These are phyloP conservation scores for Tragelaphus imberbis DNA, from an alignment of 2,113 vertebrate genomes.

Conservation along the genomic window DNA sequence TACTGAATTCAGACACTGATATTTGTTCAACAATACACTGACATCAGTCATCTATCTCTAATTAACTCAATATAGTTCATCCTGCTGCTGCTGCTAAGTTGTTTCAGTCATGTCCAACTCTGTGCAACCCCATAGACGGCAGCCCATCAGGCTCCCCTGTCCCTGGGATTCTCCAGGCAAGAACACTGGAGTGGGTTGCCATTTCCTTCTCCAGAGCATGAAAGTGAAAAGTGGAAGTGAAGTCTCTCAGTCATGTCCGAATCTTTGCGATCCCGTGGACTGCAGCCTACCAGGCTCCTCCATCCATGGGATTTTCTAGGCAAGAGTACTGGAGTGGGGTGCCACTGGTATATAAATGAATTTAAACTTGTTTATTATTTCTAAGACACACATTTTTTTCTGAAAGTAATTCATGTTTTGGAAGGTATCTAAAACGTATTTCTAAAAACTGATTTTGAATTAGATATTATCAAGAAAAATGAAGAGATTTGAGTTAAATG, in stretches of 20 bases:
- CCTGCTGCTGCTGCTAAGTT: not conserved
- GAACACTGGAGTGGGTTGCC: no score
- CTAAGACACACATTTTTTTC: not conserved
- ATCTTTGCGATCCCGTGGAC: no score
- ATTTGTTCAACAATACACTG: not conserved
- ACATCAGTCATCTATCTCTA: not conserved
- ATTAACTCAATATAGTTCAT: not conserved
- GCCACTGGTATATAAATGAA: not conserved
- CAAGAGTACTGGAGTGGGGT: no score
- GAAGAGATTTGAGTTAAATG: not conserved
- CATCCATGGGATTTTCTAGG: no score
- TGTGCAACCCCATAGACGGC: fast-evolving
- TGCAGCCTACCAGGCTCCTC: no score
- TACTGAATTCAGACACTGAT: not conserved
- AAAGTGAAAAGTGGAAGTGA: no score
- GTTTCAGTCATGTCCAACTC: no score
- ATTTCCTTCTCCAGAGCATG: no score
- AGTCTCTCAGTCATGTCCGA: no score
- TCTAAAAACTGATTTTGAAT: not conserved
- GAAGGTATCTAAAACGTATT: not conserved
- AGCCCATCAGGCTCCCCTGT: no score
- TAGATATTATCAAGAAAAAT: not conserved
- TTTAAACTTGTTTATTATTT: not conserved
- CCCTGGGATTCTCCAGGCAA: no score
- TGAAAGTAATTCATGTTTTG: not conserved